Evolutionary conservation across 1,140 invertebrate genomes (phyloP), one percentile per base, ranked within the genome.

Genomic region (Rhynchophorus ferrugineus): DNA sequence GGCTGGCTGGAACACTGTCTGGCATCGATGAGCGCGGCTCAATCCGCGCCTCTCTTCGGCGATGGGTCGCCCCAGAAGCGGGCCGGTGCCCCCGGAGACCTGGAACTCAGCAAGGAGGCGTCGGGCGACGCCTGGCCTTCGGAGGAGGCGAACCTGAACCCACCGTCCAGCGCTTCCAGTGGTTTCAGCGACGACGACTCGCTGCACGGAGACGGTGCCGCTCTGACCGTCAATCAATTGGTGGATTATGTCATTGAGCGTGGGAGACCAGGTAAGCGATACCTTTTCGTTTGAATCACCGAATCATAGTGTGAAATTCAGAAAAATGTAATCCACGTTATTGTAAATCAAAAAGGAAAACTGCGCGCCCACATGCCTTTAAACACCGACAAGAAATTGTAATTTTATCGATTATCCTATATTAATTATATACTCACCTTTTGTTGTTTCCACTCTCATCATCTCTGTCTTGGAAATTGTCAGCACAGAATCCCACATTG

Each of bases 161-260:
- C 84, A 41, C 81, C 82, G 35, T 84, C 83, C 53, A 86, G 83
- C 22, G 84, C 84, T 17, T 89, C 85, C 19, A 89, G 85, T 42
- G 87, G 87, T 8, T 89, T 91, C 66, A 89, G 87, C 49, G 88
- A 91, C 71, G 89, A 92, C 71, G 89, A 91, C 70, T 87, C 84
- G 62, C 70, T 89, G 61, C 87, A 83, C 71, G 83, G 81, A 56
- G 79, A 87, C 72, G 70, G 71, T 62, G 65, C 65, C 58, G 67
- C 67, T 1, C 38, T 70, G 58, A 82, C 75, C 20, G 74, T 92
- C 61, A 78, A 83, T 49, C 84, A 91, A 65, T 81, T 95, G 65
- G 80, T 92, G 16, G 78, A 87, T 56, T 79, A 85, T 65, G 79
- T 93, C 3, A 77, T 80, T 39, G 75, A 78, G 20, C 80, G 81